Conservation (phyloP, 2,888 invertebrate species). For the Tubulanus polymorphus region DNA sequence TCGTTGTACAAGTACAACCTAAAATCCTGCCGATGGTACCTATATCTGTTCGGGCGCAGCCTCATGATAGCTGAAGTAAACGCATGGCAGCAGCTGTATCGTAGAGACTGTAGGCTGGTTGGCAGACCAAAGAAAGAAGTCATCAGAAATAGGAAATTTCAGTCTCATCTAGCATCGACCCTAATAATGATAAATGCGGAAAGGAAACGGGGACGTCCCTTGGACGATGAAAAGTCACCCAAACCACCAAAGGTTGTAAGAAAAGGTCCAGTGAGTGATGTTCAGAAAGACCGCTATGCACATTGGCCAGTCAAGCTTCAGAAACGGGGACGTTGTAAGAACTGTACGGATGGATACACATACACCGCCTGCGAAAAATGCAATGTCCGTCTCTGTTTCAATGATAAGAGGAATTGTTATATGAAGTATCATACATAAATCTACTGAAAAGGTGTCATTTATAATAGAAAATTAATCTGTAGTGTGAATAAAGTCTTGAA, state of each 20-base stretch:
- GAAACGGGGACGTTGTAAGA: constrained; percentile 3
- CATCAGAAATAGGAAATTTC: not conserved
- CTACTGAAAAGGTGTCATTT: too few species aligned
- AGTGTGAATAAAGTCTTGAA: too few species aligned
- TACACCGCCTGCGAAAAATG: not conserved
- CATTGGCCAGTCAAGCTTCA: constrained; percentile 10
- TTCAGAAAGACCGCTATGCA: constrained; percentile 4
- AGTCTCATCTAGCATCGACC: not conserved
- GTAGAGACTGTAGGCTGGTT: not conserved
- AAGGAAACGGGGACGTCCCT: not conserved
- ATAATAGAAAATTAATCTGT: too few species aligned
- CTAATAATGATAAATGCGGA: not conserved
- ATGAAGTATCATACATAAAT: too few species aligned
- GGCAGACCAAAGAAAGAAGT: not conserved
- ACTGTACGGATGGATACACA: not conserved
- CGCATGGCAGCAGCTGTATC: constrained; percentile 6
- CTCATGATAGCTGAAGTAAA: constrained; percentile 6
- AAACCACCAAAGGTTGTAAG: constrained; percentile 1
- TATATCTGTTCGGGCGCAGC: constrained; percentile 10
- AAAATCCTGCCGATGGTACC: constrained; percentile 7
- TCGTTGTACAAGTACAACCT: constrained; percentile 1
- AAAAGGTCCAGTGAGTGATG: constrained; percentile 2
- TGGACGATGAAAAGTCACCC: too few species aligned
- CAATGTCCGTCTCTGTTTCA: not conserved
- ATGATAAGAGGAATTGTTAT: too few species aligned